phyloP scores from a whole-genome alignment of 2,888 invertebrate genomes.

The Celastrina argiolus region DNA sequence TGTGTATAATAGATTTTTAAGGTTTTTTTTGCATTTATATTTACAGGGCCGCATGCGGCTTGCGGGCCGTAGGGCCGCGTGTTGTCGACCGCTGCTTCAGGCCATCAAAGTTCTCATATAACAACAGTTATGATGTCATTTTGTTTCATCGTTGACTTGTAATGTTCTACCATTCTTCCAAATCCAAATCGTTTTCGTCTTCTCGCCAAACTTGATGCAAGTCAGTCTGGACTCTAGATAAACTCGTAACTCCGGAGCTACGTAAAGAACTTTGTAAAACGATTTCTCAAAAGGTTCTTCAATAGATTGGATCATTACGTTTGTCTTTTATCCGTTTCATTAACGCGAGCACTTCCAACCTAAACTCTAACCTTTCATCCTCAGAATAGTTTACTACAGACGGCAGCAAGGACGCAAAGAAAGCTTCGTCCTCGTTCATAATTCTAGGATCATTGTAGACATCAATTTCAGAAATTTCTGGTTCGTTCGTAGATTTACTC shows the following conservation, averaged over 20 bases:
- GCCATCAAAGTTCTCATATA: no score
- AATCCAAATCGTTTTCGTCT: not conserved
- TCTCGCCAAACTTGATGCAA: not conserved
- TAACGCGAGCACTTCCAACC: slow-evolving; percentile 59
- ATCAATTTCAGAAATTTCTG: slow-evolving; percentile 51
- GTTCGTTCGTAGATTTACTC: slow-evolving; percentile 31
- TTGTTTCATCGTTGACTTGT: no score
- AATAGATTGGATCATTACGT: slow-evolving; percentile 34
- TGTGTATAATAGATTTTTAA: no score
- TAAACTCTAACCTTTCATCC: slow-evolving; percentile 63
- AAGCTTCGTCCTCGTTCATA: slow-evolving; percentile 72
- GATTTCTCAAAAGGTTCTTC: not conserved
- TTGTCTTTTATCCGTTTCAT: slow-evolving; percentile 63
- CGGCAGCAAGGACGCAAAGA: slow-evolving; percentile 65
- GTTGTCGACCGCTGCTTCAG: no score
- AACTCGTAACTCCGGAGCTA: not conserved
- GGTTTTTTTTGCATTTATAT: no score
- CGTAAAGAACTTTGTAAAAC: not conserved
- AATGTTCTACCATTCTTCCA: no score
- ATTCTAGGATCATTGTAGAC: slow-evolving; percentile 53
- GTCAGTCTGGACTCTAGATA: not conserved
- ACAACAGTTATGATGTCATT: no score
- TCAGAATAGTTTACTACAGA: slow-evolving; percentile 63
- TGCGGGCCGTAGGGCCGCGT: no score
- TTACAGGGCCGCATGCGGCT: no score